Percentiles rank a stretch among this genome's conserved stretches.
Evolutionary conservation across 2,888 invertebrate species (phyloP).

Genomic region (Exephanes ischioxanthus): DNA sequence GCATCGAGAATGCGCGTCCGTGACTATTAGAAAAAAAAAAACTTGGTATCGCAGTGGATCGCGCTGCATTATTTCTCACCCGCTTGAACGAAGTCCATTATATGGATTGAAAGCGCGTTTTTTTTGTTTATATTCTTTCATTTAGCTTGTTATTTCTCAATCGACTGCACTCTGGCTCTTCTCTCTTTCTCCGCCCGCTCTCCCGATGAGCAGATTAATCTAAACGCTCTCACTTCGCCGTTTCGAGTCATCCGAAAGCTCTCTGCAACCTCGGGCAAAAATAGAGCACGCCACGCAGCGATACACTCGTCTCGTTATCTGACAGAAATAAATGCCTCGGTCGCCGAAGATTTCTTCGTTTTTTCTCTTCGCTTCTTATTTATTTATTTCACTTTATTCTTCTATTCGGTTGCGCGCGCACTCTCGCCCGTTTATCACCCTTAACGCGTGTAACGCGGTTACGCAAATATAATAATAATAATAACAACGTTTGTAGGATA

Average conservation of each 20-base stretch:
- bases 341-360: constrained; percentile 40
- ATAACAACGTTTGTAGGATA: constrained; percentile 69
- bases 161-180: constrained; percentile 56
- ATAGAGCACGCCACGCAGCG: constrained; percentile 71
- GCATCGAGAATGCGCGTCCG: background rate
- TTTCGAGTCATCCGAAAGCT: constrained; percentile 69
- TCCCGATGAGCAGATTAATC: constrained; percentile 58
- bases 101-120: background rate
- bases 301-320: constrained; percentile 75
- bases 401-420: constrained; percentile 49
- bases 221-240: constrained; percentile 58
- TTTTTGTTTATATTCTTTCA: constrained; percentile 15
- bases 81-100: constrained; percentile 39
- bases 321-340: constrained; percentile 73
- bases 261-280: constrained; percentile 72
- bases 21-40: constrained; percentile 12
- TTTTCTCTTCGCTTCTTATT: constrained; percentile 23
- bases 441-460: constrained; percentile 78
- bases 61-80: background rate
- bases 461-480: constrained; percentile 74
- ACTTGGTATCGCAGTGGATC: constrained; percentile 4
- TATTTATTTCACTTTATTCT: constrained; percentile 52
- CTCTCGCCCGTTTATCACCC: constrained; percentile 74
- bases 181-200: constrained; percentile 6
- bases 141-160: constrained; percentile 51